Evolutionary conservation across 2,113 vertebrate species (phyloP), one percentile per base, ranked within the genome.

Genomic region (Embiotoca jacksoni): DNA sequence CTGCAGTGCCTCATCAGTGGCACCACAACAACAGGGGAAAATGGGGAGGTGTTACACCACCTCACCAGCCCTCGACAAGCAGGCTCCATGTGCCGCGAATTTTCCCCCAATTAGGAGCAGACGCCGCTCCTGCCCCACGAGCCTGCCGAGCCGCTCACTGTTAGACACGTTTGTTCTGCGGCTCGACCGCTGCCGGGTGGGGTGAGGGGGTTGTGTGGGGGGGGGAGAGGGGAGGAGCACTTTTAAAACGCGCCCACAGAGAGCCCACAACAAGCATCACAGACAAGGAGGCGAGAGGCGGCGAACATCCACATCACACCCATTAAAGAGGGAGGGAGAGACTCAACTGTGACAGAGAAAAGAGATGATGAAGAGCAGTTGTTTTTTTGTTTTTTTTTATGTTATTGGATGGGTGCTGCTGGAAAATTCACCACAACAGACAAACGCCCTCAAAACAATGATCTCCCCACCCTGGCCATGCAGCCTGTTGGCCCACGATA

Each of bases 21-120:
- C 83, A 90, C 89, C 85, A 90, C 88, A 92, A 91, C 80, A 93
- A 92, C 82, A 81, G 49, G 66, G 89, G 83, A 89, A 92, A 91
- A 90, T 57, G 58, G 60, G 81, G 84, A 86, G 86, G 75, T 80
- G 84, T 86, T 75, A 78, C 61, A 70, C 80, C 84, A 78, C 82
- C 79, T 82, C 86, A 72, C 72, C 86, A 82, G 63, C 85, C 80
- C 62, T 85, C 87, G 88, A 88, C 89, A 92, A 56, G 78, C 86
- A 78, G 82, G 57, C 90, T 92, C 88, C 89, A 95, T 92, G 91
- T 83, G 93, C 88, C 87, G 80, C 31, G 49, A 89, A 92, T 94
- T 94, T 94, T 91, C 87, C 88, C 89, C 87, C 93, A 94, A 94
- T 95, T 94, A 94, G 83, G 80, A 88, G 88, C 93, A 94, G 93